A percentile compares a stretch with the other conserved stretches of the same genome.
phyloP scores from a whole-genome alignment of 92 coral and sea anemone genomes.

The Porites evermanni region DNA sequence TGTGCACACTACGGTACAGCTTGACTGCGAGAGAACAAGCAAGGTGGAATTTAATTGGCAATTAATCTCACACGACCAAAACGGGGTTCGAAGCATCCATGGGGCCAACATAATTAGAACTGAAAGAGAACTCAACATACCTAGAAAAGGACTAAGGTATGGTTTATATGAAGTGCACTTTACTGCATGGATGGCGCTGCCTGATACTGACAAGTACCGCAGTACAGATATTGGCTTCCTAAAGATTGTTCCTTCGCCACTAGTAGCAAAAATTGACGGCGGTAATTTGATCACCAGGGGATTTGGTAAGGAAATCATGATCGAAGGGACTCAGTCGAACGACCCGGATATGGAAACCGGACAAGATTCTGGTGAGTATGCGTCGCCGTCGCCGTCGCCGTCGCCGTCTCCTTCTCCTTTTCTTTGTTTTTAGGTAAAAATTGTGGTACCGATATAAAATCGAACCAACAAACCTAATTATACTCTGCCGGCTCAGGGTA shows the following conservation, averaged over 20 bases:
- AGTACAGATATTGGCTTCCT: slow-evolving; percentile 50
- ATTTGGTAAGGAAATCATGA: slow-evolving; percentile 47
- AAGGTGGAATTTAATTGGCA: slow-evolving; percentile 36
- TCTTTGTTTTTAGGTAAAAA: too few relatives aligned
- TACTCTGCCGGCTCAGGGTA: too few relatives aligned
- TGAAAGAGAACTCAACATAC: slow-evolving; percentile 31
- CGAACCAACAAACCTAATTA: too few relatives aligned
- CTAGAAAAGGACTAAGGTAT: slow-evolving; percentile 37
- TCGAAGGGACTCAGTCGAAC: slow-evolving; percentile 57
- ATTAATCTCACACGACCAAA: slow-evolving; percentile 3
- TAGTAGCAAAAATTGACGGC: slow-evolving; percentile 58
- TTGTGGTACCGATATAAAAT: too few relatives aligned
- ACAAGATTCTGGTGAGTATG: slow-evolving; percentile 42
- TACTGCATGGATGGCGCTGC: slow-evolving; percentile 47
- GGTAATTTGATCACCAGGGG: slow-evolving; percentile 63
- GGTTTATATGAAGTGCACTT: slow-evolving; percentile 51
- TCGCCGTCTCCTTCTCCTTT: too few relatives aligned
- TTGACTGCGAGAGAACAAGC: slow-evolving; percentile 39
- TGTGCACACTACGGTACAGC: slow-evolving; percentile 14
- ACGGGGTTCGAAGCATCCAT: slow-evolving; percentile 8
- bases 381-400: too few relatives aligned
- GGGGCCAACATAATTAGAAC: background rate
- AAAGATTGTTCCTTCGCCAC: slow-evolving; percentile 54
- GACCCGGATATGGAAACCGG: slow-evolving; percentile 59
- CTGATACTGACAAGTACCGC: slow-evolving; percentile 22